Base-by-base conservation (phyloP, 1,140 invertebrate species). In the Atopsyche davidsoni region DNA sequence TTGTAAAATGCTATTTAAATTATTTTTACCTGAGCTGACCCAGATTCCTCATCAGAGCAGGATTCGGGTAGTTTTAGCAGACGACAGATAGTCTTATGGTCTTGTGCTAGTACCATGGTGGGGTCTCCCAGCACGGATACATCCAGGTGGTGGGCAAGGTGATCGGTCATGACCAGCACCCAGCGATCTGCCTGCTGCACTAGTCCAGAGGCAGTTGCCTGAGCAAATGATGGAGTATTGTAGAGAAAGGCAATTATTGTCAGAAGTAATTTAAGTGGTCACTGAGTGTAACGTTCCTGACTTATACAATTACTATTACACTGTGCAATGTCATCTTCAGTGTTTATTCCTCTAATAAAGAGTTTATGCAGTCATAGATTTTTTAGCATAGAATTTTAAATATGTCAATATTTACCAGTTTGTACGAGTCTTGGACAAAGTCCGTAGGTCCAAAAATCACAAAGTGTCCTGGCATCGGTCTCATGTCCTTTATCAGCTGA, bases 391-490 rank as follows among this genome's bases (percentile, higher is more conserved):
- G n/a, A n/a, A n/a, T n/a, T n/a, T n/a, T n/a, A n/a, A n/a, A n/a
- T n/a, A n/a, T n/a, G n/a, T n/a, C n/a, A n/a, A n/a, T n/a, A n/a
- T n/a, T 58, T 39, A 73, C 69, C 57, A 68, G 46, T 47, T 61
- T 65, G 55, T 73, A 73, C 18, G 68, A 67, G 4, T 69, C 62
- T n/a, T 62, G 54, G 1, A 72, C 62, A 23, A 72, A 73, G 3
- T 46, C 45, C 4, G 49, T 60, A 3, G 60, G 55, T 0, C 71
- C 71, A 1, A 70, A 58, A 0, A 73, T 70, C 2, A 74, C 71
- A 53, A 77, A 79, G 64, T 81, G 80, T 21, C 75, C 77, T 0
- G 82, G 81, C n/a, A 78, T 73, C 0, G 84, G 84, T 45, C 83
- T 68, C 76, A 87, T 81, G 21, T 61, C 66, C 47, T 65, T 69